Evolutionary conservation across 2,888 invertebrate genomes (phyloP).

Genomic region (Drosophila recens): DNA sequence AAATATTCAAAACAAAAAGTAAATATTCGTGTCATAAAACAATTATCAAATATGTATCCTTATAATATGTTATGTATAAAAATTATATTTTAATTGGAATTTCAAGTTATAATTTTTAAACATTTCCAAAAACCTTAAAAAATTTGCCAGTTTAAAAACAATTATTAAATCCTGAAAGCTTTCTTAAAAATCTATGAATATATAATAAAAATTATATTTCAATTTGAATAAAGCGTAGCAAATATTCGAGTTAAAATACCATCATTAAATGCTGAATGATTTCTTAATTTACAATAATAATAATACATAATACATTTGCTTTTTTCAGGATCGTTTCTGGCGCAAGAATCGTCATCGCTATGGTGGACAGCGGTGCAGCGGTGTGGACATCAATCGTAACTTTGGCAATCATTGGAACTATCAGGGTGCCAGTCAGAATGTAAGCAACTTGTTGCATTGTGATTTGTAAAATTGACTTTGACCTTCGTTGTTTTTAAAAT

Average conservation of each 20-base stretch:
- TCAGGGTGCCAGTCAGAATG: constrained; percentile 86
- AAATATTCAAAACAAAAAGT: too few relatives aligned
- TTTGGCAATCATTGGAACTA: constrained; percentile 89
- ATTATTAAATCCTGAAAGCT: too few relatives aligned
- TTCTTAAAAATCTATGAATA: too few relatives aligned
- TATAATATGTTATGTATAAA: too few relatives aligned
- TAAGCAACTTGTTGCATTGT: constrained; percentile 61
- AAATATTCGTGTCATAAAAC: too few relatives aligned
- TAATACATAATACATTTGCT: background rate
- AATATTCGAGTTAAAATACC: too few relatives aligned
- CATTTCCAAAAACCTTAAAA: too few relatives aligned
- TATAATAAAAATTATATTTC: too few relatives aligned
- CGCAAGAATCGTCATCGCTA: constrained; percentile 89
- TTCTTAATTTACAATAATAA: background rate
- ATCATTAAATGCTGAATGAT: background rate
- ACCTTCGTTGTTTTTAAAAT: constrained; percentile 35
- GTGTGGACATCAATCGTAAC: constrained; percentile 92
- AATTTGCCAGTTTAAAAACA: too few relatives aligned
- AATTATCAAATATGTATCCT: too few relatives aligned
- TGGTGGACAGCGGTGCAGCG: constrained; percentile 86
- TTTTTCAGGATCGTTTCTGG: constrained; percentile 87
- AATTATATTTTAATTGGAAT: too few relatives aligned
- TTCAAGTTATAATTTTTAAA: too few relatives aligned
- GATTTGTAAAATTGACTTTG: constrained; percentile 46
- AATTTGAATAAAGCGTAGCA: background rate